Conservation (phyloP, 2,888 invertebrate species). For the Vandiemenella viatica region DNA sequence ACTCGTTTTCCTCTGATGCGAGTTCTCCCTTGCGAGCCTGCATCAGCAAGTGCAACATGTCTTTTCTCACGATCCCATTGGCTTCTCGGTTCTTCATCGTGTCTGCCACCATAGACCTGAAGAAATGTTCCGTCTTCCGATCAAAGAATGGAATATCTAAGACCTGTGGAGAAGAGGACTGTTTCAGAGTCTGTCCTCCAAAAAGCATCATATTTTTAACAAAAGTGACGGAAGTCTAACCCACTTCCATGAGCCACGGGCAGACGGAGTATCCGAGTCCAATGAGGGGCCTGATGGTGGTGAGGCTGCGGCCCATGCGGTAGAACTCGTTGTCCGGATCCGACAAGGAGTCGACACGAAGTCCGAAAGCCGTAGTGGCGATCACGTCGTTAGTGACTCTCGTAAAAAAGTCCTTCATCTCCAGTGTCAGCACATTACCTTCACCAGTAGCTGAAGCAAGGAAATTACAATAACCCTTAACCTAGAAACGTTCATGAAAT, state of each 20-base stretch:
- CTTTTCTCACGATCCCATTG: background rate
- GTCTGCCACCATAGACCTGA: background rate
- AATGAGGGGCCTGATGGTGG: too few species aligned
- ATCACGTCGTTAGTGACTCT: constrained; percentile 39
- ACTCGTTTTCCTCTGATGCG: background rate
- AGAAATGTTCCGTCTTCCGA: background rate
- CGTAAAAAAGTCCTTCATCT: constrained; percentile 31
- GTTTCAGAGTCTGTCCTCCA: too few species aligned
- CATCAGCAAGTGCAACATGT: background rate
- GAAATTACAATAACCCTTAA: too few species aligned
- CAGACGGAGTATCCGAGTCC: too few species aligned
- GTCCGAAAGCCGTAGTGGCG: constrained; percentile 35
- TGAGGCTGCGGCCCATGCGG: constrained; percentile 32
- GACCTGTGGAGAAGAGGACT: too few species aligned
- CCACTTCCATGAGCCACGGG: too few species aligned
- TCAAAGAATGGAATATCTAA: background rate
- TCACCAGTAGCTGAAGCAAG: too few species aligned
- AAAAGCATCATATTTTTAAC: too few species aligned
- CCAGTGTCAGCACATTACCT: constrained; percentile 16
- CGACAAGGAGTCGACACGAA: constrained; percentile 37
- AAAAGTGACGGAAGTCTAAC: too few species aligned
- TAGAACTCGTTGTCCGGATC: constrained; percentile 39
- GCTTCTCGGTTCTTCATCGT: background rate
- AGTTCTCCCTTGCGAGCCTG: background rate
- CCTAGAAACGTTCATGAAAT: too few species aligned